Evolutionary conservation across 92 coral and sea anemone genomes (phyloP).

Genomic region (Porites evermanni): DNA sequence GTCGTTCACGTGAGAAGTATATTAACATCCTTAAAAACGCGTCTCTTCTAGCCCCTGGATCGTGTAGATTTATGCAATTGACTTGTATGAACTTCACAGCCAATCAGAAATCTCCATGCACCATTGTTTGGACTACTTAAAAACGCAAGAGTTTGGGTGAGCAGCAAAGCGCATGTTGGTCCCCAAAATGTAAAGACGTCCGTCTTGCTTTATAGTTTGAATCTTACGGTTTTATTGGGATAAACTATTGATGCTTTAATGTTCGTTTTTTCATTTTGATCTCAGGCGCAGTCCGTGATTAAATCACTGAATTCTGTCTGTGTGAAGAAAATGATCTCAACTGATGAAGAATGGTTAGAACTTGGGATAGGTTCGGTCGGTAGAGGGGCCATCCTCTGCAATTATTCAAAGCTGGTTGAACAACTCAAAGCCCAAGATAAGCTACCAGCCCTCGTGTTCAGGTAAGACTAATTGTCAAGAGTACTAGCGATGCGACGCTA

Average conservation of each 20-base stretch:
- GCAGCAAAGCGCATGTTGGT: no score
- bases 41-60: no score
- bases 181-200: no score
- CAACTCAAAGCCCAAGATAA: constrained; percentile 64
- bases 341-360: background rate
- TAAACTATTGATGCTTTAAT: background rate
- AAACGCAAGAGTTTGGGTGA: no score
- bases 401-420: constrained; percentile 56
- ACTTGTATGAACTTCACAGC: no score
- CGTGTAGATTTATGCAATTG: no score
- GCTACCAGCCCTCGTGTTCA: constrained; percentile 68
- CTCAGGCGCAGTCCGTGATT: constrained; percentile 27
- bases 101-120: no score
- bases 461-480: constrained; percentile 11
- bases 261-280: background rate
- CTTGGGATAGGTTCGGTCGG: background rate
- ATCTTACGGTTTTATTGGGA: background rate
- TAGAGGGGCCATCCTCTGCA: background rate
- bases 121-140: no score
- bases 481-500: background rate
- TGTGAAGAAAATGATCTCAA: background rate
- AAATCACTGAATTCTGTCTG: constrained; percentile 14
- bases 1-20: no score
- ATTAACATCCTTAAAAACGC: no score
- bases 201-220: no score